phyloP scores from a whole-genome alignment of 1,140 invertebrate species.

The Diprion similis region DNA sequence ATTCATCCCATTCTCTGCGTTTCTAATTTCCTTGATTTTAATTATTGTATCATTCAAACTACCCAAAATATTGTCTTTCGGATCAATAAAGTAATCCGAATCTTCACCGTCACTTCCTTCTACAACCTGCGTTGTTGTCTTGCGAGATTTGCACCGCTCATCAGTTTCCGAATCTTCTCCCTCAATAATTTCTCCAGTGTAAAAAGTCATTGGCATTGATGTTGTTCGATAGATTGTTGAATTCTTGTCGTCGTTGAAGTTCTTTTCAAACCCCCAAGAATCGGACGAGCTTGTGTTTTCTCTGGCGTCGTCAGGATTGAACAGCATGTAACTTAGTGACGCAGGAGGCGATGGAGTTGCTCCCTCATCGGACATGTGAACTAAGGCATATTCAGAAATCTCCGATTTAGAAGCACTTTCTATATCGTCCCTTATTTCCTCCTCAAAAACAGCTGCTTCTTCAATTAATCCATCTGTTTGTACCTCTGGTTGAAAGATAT shows the following conservation, averaged over 20 bases:
- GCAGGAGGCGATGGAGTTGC: not conserved
- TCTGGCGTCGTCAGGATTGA: not conserved
- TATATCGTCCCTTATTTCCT: not conserved
- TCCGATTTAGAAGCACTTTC: no score
- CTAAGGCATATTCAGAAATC: not conserved
- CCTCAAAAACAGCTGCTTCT: not conserved
- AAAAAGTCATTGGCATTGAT: not conserved
- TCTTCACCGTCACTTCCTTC: constrained; percentile 22
- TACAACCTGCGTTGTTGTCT: constrained; percentile 24
- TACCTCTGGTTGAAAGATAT: no score
- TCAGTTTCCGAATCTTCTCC: constrained; percentile 25
- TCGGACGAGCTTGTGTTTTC: not conserved
- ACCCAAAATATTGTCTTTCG: constrained; percentile 45
- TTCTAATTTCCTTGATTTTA: constrained; percentile 54
- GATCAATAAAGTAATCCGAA: constrained; percentile 33
- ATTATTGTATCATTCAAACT: constrained; percentile 54
- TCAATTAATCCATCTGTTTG: not conserved
- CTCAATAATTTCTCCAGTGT: not conserved
- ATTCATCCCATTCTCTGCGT: constrained; percentile 35
- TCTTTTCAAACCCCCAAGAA: not conserved
- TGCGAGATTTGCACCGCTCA: constrained; percentile 26
- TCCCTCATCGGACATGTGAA: not conserved
- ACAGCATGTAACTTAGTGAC: not conserved
- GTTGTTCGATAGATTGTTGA: not conserved
- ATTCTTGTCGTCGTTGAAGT: not conserved